phyloP scores from a whole-genome alignment of 2,888 invertebrate genomes.

The Pachydiplax longipennis region DNA sequence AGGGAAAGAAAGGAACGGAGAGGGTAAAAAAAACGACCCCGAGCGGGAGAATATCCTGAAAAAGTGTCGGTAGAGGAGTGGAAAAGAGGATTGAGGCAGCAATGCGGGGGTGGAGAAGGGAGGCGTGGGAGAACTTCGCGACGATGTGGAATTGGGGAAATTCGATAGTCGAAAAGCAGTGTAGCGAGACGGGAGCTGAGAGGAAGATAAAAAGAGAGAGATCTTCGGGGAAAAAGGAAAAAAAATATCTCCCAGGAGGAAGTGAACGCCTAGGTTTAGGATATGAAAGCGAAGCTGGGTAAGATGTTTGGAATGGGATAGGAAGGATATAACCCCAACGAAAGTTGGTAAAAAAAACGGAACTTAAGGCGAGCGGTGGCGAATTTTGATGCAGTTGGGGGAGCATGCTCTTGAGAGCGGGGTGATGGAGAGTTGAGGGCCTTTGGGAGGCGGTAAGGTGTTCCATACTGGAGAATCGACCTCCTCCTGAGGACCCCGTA shows the following conservation, averaged over 20 bases:
- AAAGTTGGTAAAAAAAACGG: background rate
- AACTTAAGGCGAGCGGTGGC: background rate
- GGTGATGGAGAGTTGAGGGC: background rate
- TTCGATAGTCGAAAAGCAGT: slow-evolving; percentile 21
- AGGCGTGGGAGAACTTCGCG: background rate
- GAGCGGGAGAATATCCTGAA: background rate
- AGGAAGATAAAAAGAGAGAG: background rate
- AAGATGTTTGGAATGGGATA: background rate
- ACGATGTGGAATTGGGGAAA: slow-evolving; percentile 23
- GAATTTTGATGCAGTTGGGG: background rate
- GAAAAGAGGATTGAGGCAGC: background rate
- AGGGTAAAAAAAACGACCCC: background rate
- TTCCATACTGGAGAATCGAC: background rate
- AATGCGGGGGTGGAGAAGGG: background rate
- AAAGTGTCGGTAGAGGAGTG: background rate
- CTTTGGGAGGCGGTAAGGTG: background rate
- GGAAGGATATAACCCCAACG: background rate
- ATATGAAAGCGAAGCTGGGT: background rate
- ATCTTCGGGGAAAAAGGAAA: background rate
- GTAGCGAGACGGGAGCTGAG: background rate
- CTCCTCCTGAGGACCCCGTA: background rate
- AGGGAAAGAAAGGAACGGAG: background rate
- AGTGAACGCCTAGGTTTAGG: background rate
- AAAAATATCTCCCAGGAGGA: background rate
- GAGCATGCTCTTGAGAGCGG: background rate